These are phyloP conservation scores for Metallyticus violacea DNA, from an alignment of 2,888 invertebrate genomes.

Conservation along the genomic window DNA sequence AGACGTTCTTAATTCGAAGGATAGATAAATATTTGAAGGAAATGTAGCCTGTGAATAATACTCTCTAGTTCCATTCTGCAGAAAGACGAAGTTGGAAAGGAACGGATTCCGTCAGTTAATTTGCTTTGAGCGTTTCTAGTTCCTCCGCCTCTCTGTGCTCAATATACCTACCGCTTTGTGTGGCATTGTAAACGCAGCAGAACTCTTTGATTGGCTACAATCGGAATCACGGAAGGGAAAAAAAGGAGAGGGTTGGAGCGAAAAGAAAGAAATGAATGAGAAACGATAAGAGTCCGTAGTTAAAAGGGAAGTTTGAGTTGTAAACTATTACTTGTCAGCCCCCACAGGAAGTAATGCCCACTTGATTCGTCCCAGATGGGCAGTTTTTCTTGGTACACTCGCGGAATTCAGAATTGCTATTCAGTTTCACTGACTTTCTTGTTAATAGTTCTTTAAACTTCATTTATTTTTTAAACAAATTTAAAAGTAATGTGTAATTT, in stretches of 20 bases:
- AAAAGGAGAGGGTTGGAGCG: background rate
- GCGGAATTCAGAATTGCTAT: background rate
- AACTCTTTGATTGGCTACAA: background rate
- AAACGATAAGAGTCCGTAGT: background rate
- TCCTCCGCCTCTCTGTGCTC: background rate
- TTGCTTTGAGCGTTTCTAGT: background rate
- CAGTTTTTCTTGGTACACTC: too few relatives aligned
- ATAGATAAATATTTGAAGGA: background rate
- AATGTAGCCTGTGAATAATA: background rate
- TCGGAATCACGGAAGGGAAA: background rate
- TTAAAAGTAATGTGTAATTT: too few relatives aligned
- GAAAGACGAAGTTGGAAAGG: background rate
- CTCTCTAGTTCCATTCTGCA: background rate
- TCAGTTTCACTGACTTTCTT: background rate
- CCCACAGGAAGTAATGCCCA: background rate
- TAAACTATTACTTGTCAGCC: background rate
- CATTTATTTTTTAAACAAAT: too few relatives aligned
- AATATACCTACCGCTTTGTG: background rate
- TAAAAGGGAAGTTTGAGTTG: background rate
- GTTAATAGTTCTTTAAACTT: too few relatives aligned
- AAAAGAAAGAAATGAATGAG: background rate
- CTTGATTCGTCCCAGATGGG: background rate
- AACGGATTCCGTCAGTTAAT: background rate
- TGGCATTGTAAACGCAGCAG: background rate
- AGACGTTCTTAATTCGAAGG: background rate